Conservation (phyloP, 2,797 vertebrate species). For the Crocodylus rhombifer region DNA sequence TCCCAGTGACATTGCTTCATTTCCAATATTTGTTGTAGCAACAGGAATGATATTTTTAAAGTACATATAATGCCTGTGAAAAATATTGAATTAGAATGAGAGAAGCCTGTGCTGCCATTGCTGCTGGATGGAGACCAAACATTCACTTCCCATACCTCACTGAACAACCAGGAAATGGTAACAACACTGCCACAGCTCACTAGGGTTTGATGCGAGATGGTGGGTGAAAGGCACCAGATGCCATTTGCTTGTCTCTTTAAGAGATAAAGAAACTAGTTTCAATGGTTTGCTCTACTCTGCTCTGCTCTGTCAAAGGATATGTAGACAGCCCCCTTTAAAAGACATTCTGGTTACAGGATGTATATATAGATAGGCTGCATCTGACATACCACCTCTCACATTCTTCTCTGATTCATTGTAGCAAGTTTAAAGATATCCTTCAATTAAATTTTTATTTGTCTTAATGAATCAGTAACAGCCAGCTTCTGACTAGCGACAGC, state of each 20-base stretch:
- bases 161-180: conserved; percentile 50
- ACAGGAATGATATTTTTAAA: neutral
- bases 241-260: conserved; percentile 1
- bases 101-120: no score
- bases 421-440: conserved; percentile 12
- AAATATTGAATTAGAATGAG: neutral
- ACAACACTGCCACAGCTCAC: conserved; percentile 39
- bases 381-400: conserved; percentile 13
- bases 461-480: conserved; percentile 15
- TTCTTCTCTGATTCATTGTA: conserved; percentile 35
- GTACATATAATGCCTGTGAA: neutral
- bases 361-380: conserved; percentile 12
- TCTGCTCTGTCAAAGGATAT: neutral
- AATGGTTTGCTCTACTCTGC: neutral
- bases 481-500: conserved; percentile 15
- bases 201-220: conserved; percentile 16
- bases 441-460: neutral
- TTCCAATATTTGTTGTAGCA: conserved; percentile 22
- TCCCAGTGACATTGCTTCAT: neutral
- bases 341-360: neutral
- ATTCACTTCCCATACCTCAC: conserved; percentile 68
- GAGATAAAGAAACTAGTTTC: conserved; percentile 22
- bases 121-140: conserved; percentile 59
- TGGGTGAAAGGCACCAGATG: conserved; percentile 29
- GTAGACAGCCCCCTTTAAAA: neutral